Base-by-base conservation (phyloP, 2,797 vertebrate genomes). In the Tapera naevia region DNA sequence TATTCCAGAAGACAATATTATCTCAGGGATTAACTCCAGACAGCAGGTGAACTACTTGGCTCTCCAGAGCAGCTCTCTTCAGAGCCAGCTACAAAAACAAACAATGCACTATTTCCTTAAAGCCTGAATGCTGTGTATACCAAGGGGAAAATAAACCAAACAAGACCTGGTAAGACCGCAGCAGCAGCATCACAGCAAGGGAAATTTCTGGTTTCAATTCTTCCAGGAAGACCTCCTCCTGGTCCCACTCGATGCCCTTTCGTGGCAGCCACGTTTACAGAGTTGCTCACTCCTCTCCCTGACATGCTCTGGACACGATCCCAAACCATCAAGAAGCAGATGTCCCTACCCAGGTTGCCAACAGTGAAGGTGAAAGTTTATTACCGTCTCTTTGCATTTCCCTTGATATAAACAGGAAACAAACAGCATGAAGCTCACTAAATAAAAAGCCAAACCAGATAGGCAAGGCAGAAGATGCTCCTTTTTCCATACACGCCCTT, bases 351-450 rank as follows among this genome's bases (percentile, higher is more conserved):
- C 70, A 86, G 35, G 54, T 45, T 96, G 88, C 95, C 95, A 92
- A 78, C 95, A 71, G 11, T 14, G 54, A 92, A 91, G 95, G 95
- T 97, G 95, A 96, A 95, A 96, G 95, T 91, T 92, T 78, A 89
- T 93, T 94, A 24, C 70, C 21, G 17, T 51, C 66, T 93, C 89
- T 96, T 96, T 96, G 94, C 93, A 92, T 95, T 95, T 96, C 80
- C 88, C 66, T 53, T 46, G 78, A 83, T 88, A 75, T 79, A 91
- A 95, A 96, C 93, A 97, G 84, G 91, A 94, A 96, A 90, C 92
- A 91, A 83, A 9, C 85, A 56, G 94, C 65, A 58, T 70, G 37
- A 50, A 79, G 88, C 83, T 89, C 62, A 4, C 84, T 74, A 67
- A 88, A 85, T 88, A 76, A 93, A 93, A 81, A 86, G 88, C 86